Evolutionary conservation across 1,140 invertebrate genomes (phyloP).

Genomic region (Megalonaias nervosa): DNA sequence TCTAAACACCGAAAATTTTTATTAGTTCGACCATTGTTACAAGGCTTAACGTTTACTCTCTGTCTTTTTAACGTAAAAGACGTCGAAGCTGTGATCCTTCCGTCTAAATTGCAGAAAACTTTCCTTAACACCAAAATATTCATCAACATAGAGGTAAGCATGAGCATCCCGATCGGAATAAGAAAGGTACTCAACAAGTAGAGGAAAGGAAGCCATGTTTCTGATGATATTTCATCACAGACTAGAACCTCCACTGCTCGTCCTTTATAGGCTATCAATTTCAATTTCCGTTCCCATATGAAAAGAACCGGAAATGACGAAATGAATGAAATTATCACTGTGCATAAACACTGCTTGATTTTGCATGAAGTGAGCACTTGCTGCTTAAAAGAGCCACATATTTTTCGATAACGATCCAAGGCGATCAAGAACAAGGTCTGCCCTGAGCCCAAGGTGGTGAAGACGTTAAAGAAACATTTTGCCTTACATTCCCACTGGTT

Average conservation of each 20-base stretch:
- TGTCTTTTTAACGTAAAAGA: too few relatives aligned
- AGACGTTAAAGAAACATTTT: conserved; percentile 40
- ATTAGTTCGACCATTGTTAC: too few relatives aligned
- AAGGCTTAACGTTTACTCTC: too few relatives aligned
- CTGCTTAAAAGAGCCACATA: conserved; percentile 38
- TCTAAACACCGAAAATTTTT: too few relatives aligned
- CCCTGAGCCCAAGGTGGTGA: conserved; percentile 43
- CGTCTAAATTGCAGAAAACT: too few relatives aligned
- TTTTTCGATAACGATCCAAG: conserved; percentile 45
- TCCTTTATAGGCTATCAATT: conserved; percentile 3
- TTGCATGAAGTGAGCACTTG: conserved; percentile 32
- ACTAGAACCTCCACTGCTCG: neutral
- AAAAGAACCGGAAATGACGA: conserved; percentile 5
- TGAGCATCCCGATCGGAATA: neutral
- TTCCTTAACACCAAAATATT: too few relatives aligned
- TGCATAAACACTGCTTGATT: neutral
- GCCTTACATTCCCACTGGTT: conserved; percentile 37
- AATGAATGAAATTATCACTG: conserved; percentile 1
- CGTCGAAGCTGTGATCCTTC: too few relatives aligned
- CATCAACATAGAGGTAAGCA: too few relatives aligned
- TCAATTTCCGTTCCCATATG: conserved; percentile 12
- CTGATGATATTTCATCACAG: conserved; percentile 17
- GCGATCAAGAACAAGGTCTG: conserved; percentile 39
- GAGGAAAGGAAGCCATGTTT: conserved; percentile 13
- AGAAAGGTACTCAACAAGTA: conserved; percentile 11